phyloP scores from a whole-genome alignment of 2,113 vertebrate genomes.

The Serilophus lunatus region DNA sequence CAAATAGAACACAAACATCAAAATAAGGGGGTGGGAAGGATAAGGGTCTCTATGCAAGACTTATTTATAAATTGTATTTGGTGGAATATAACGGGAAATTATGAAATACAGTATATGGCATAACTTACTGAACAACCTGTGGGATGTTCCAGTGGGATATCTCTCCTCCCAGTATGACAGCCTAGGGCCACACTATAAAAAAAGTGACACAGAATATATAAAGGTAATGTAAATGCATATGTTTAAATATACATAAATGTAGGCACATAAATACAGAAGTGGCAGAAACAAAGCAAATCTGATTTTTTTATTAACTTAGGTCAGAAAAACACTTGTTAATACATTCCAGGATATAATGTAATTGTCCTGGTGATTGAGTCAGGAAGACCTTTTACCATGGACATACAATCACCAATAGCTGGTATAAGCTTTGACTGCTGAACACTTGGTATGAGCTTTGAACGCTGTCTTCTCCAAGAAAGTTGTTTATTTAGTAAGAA shows the following conservation, averaged over 20 bases:
- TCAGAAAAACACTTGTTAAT: background rate
- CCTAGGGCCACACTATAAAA: background rate
- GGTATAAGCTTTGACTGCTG: background rate
- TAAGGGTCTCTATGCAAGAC: background rate
- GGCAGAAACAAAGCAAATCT: background rate
- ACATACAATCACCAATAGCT: accelerated
- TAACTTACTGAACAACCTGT: background rate
- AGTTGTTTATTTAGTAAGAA: background rate
- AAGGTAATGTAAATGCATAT: background rate
- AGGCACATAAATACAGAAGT: background rate
- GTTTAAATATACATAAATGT: background rate
- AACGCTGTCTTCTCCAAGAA: background rate
- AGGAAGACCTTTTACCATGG: background rate
- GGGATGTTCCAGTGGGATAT: background rate
- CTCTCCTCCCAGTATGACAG: background rate
- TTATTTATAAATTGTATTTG: background rate
- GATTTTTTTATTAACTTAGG: background rate
- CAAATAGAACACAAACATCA: accelerated
- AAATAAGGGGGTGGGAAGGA: background rate
- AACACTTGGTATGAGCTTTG: background rate
- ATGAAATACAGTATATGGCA: background rate
- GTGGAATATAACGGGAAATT: background rate
- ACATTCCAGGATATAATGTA: background rate
- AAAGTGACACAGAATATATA: background rate
- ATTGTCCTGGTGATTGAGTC: background rate